Conservation (phyloP, 2,113 vertebrate species). For the Prietella phreatophila region DNA sequence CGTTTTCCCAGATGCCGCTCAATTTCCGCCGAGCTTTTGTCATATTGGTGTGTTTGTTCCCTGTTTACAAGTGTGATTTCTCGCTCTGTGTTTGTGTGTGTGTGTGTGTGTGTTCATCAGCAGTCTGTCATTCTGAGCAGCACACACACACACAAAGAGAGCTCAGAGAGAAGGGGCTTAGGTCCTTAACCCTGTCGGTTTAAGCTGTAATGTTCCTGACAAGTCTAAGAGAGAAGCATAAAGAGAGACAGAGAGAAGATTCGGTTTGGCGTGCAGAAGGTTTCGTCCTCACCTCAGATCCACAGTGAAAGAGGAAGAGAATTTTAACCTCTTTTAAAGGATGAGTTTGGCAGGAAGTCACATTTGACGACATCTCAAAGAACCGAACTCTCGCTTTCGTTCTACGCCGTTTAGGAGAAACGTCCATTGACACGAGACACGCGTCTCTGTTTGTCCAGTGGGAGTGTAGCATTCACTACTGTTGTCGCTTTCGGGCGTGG, state of each 20-base stretch:
- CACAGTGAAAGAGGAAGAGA: conserved; percentile 3
- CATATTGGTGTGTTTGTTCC: conserved; percentile 54
- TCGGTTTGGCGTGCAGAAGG: background rate
- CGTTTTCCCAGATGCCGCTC: conserved; percentile 49
- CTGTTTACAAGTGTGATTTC: conserved; percentile 51
- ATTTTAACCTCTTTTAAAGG: background rate
- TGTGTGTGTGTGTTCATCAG: conserved; percentile 47
- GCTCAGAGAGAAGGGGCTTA: conserved; percentile 48
- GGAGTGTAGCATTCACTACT: too few species aligned
- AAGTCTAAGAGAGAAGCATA: conserved; percentile 33
- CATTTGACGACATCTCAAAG: background rate
- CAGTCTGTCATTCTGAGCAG: conserved; percentile 41
- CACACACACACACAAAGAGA: conserved; percentile 15
- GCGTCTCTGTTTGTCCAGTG: background rate
- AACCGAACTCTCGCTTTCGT: background rate
- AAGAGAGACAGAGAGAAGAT: background rate
- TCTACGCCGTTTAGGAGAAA: background rate
- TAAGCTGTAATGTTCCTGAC: conserved; percentile 54
- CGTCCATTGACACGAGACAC: background rate
- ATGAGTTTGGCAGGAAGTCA: background rate
- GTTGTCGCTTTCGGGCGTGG: background rate
- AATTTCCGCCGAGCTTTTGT: conserved; percentile 57
- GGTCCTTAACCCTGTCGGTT: conserved; percentile 56
- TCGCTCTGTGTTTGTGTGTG: conserved; percentile 40
- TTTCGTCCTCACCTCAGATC: background rate